These are phyloP conservation scores for Cryptophagus acutangulus DNA, from an alignment of 2,888 invertebrate genomes.

Conservation along the genomic window DNA sequence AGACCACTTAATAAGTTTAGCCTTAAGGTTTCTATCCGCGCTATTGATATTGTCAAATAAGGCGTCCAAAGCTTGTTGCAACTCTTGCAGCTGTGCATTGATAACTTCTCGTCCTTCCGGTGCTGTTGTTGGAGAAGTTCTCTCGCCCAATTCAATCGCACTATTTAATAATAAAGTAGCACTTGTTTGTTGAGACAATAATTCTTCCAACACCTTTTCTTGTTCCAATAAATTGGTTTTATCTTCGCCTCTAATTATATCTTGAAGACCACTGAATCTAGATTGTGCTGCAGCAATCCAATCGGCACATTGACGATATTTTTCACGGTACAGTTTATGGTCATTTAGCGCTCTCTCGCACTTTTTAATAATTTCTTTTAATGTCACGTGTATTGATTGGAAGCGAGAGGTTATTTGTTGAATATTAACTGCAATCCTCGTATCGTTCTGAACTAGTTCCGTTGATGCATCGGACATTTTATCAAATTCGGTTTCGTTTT, in stretches of 20 bases:
- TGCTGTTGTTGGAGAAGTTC: conserved; percentile 79
- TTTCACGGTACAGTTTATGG: conserved; percentile 73
- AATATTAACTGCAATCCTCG: conserved; percentile 78
- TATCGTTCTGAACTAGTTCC: conserved; percentile 78
- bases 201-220: conserved; percentile 65
- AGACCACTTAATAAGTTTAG: conserved; percentile 79
- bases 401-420: conserved; percentile 87
- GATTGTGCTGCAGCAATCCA: conserved; percentile 74
- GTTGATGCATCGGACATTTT: conserved; percentile 81
- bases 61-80: conserved; percentile 76
- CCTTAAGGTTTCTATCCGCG: conserved; percentile 74
- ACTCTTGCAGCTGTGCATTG: conserved; percentile 74
- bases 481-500: conserved; percentile 82
- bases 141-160: conserved; percentile 83
- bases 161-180: conserved; percentile 73
- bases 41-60: conserved; percentile 75
- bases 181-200: conserved; percentile 69
- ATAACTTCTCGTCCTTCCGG: conserved; percentile 82
- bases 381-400: conserved; percentile 82
- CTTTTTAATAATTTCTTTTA: conserved; percentile 86
- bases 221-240: conserved; percentile 67
- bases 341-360: conserved; percentile 84
- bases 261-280: conserved; percentile 64
- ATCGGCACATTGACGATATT: conserved; percentile 77
- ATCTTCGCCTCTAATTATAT: conserved; percentile 58